A percentile compares a stretch with the other conserved stretches of the same genome.
Conservation (phyloP, 2,797 vertebrate genomes). For the Lutjanus campechanus region DNA sequence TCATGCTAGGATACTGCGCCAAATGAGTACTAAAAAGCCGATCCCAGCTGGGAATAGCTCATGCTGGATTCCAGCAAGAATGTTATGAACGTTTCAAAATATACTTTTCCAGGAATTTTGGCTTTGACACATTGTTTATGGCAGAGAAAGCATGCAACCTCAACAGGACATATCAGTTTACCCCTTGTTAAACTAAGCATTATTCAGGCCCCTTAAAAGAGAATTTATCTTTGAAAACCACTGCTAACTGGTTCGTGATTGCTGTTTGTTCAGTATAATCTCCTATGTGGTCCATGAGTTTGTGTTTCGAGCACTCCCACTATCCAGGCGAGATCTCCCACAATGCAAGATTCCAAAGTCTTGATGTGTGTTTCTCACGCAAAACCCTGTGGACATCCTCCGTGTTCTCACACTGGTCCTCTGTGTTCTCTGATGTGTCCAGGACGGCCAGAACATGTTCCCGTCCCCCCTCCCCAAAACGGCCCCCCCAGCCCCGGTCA, state of each 20-base stretch:
- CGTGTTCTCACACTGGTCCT: constrained; percentile 43
- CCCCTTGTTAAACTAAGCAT: constrained; percentile 62
- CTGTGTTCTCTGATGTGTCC: constrained; percentile 51
- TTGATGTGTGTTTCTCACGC: constrained; percentile 73
- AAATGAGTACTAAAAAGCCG: constrained; percentile 57
- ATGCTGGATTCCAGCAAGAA: constrained; percentile 58
- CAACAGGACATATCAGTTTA: constrained; percentile 71
- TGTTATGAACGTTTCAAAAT: constrained; percentile 73
- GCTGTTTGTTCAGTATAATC: constrained; percentile 72
- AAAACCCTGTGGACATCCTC: constrained; percentile 39
- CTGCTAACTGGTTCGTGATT: constrained; percentile 71
- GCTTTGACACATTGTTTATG: constrained; percentile 75
- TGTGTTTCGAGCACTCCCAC: constrained; percentile 45
- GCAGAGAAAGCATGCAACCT: constrained; percentile 66
- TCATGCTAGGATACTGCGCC: constrained; percentile 38
- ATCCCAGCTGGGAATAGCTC: constrained; percentile 57
- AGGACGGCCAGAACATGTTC: constrained; percentile 86
- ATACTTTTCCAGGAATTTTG: constrained; percentile 72
- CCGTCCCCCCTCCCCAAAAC: constrained; percentile 83
- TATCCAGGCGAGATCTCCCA: constrained; percentile 53
- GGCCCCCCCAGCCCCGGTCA: constrained; percentile 65
- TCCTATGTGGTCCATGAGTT: constrained; percentile 46
- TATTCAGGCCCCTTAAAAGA: constrained; percentile 60
- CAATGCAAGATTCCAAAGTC: constrained; percentile 33
- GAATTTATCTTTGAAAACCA: constrained; percentile 68